phyloP scores from a whole-genome alignment of 2,888 invertebrate genomes.

The Trachelus troglodyta region DNA sequence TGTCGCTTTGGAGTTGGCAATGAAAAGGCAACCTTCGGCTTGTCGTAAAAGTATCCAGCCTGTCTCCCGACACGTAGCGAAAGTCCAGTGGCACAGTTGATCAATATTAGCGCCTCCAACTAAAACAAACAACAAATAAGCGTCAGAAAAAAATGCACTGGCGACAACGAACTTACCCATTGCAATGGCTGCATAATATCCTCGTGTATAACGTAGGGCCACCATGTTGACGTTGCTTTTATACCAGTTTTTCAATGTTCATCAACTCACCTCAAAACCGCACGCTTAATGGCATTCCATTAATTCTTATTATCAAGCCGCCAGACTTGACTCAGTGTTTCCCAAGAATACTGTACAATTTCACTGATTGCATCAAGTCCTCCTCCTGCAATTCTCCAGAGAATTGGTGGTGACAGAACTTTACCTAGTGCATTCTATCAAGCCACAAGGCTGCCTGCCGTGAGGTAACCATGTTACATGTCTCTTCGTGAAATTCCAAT shows the following conservation, averaged over 20 bases:
- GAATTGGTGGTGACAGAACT: conserved; percentile 2
- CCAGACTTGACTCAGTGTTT: conserved; percentile 14
- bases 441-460: background rate
- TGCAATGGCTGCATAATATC: conserved; percentile 51
- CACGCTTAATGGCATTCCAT: conserved; percentile 37
- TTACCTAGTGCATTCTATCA: background rate
- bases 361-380: conserved; percentile 12
- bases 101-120: conserved; percentile 38
- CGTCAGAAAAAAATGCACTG: background rate
- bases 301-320: conserved; percentile 30
- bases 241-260: conserved; percentile 25
- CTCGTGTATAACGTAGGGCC: conserved; percentile 32
- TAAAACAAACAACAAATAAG: conserved; percentile 20
- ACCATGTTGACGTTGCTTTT: conserved; percentile 41
- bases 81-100: conserved; percentile 30
- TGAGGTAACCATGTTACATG: background rate
- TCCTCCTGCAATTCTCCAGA: background rate
- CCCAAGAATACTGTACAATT: conserved; percentile 19
- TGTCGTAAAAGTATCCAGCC: conserved; percentile 52
- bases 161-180: conserved; percentile 47
- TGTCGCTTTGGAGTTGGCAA: conserved; percentile 34
- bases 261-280: conserved; percentile 32
- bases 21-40: conserved; percentile 43
- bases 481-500: background rate
- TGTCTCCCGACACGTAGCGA: conserved; percentile 37